These are phyloP conservation scores for Cherax quadricarinatus DNA, from an alignment of 1,140 invertebrate genomes.

Conservation along the genomic window DNA sequence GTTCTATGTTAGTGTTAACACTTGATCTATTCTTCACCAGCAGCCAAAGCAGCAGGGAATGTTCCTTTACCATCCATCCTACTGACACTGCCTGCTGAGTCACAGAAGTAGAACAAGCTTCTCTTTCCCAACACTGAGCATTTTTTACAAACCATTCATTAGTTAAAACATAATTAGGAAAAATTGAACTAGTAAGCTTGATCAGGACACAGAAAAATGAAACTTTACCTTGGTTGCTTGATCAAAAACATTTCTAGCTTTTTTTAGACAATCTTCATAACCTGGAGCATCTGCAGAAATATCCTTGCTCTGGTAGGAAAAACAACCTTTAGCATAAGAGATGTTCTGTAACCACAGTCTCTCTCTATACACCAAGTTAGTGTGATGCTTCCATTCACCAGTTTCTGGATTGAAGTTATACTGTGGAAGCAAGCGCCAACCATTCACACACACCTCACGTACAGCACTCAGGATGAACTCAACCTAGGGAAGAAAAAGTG, in stretches of 20 bases:
- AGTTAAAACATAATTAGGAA: too few species aligned
- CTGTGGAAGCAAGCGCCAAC: slow-evolving; percentile 92
- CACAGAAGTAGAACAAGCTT: too few species aligned
- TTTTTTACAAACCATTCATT: too few species aligned
- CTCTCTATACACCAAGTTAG: slow-evolving; percentile 80
- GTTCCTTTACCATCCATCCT: too few species aligned
- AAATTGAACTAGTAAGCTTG: too few species aligned
- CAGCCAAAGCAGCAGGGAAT: too few species aligned
- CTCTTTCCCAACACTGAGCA: too few species aligned
- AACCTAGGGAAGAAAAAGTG: slow-evolving; percentile 77
- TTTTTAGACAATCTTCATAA: slow-evolving; percentile 35
- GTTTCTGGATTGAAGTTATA: slow-evolving; percentile 91
- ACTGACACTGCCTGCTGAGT: too few species aligned
- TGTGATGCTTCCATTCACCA: slow-evolving; percentile 92
- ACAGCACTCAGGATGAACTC: slow-evolving; percentile 90
- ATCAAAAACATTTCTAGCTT: slow-evolving; percentile 87
- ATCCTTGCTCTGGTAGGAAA: slow-evolving; percentile 80
- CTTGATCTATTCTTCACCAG: too few species aligned
- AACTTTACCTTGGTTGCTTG: slow-evolving; percentile 82
- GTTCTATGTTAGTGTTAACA: too few species aligned
- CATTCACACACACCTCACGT: slow-evolving; percentile 91
- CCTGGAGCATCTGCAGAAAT: slow-evolving; percentile 53
- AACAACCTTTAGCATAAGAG: slow-evolving; percentile 78
- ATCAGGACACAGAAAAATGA: too few species aligned
- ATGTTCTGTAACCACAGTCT: slow-evolving; percentile 81